Evolutionary conservation across 2,888 invertebrate species (phyloP).

Genomic region (Cataglyphis rosenhaueri): DNA sequence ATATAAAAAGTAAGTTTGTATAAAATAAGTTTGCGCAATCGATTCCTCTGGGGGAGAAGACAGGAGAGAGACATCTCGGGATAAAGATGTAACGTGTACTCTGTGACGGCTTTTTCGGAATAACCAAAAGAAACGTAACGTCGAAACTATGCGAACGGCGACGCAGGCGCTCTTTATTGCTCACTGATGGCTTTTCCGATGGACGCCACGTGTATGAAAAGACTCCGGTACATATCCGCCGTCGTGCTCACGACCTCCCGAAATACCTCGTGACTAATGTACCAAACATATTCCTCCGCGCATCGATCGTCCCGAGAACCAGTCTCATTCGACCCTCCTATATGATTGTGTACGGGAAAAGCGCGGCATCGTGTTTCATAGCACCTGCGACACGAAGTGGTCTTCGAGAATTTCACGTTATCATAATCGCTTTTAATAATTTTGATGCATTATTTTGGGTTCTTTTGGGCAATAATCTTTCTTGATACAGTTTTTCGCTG

Average conservation of each 20-base stretch:
- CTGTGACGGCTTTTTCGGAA: neutral
- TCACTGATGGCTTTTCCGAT: conserved; percentile 75
- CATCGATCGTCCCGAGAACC: conserved; percentile 9
- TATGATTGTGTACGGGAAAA: conserved; percentile 17
- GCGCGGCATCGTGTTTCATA: neutral
- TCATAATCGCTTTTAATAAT: neutral
- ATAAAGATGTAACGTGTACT: neutral
- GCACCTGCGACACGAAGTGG: conserved; percentile 18
- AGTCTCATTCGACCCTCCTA: conserved; percentile 34
- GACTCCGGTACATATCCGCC: conserved; percentile 54
- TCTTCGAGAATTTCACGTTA: neutral
- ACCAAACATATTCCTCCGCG: conserved; percentile 50
- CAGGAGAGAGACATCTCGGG: neutral
- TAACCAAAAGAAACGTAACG: conserved; percentile 59
- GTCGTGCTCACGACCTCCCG: conserved; percentile 40
- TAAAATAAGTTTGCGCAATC: neutral
- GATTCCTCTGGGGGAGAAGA: neutral
- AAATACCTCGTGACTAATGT: conserved; percentile 63
- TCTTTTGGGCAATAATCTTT: neutral
- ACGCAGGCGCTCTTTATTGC: conserved; percentile 59
- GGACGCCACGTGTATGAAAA: conserved; percentile 70
- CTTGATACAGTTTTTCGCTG: neutral
- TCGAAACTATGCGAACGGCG: conserved; percentile 52
- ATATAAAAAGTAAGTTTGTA: neutral
- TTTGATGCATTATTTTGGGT: neutral